These are phyloP conservation scores for Blennius ocellaris DNA, from an alignment of 2,113 vertebrate species.

Conservation along the genomic window DNA sequence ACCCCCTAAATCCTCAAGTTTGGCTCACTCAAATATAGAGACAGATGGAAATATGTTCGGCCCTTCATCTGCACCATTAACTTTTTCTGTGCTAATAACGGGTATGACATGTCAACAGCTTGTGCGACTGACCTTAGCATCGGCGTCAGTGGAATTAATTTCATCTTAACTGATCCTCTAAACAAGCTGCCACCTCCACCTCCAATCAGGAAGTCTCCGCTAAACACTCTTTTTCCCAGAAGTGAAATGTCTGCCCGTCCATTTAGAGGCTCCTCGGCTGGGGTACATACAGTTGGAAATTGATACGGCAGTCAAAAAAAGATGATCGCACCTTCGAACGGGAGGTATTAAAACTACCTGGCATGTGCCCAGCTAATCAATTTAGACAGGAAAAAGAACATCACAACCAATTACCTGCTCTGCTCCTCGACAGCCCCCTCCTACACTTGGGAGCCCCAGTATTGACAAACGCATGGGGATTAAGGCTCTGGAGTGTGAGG, in stretches of 20 bases:
- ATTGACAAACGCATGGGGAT: conserved; percentile 72
- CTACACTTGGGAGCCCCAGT: conserved; percentile 42
- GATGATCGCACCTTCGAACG: background rate
- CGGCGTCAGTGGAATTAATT: conserved; percentile 22
- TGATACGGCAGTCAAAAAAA: conserved; percentile 46
- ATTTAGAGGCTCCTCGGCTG: conserved; percentile 18
- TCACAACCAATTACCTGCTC: conserved; percentile 72
- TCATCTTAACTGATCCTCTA: conserved; percentile 21
- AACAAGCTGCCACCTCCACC: conserved; percentile 7
- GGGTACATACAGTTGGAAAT: conserved; percentile 18
- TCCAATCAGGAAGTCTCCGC: conserved; percentile 8
- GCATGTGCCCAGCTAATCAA: conserved; percentile 62
- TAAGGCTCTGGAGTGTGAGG: conserved; percentile 72
- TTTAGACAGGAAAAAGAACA: conserved; percentile 64
- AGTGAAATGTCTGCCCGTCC: conserved; percentile 16
- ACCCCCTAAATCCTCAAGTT: too few relatives aligned
- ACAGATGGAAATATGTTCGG: background rate
- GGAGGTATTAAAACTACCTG: conserved; percentile 22
- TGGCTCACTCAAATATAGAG: too few relatives aligned
- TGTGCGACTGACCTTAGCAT: conserved; percentile 5
- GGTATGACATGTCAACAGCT: background rate
- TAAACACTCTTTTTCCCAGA: conserved; percentile 25
- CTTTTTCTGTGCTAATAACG: conserved; percentile 1
- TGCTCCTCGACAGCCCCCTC: conserved; percentile 54
- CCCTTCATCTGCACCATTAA: background rate